Conservation (phyloP, 2,888 invertebrate species). For the Heliconius aoede region DNA sequence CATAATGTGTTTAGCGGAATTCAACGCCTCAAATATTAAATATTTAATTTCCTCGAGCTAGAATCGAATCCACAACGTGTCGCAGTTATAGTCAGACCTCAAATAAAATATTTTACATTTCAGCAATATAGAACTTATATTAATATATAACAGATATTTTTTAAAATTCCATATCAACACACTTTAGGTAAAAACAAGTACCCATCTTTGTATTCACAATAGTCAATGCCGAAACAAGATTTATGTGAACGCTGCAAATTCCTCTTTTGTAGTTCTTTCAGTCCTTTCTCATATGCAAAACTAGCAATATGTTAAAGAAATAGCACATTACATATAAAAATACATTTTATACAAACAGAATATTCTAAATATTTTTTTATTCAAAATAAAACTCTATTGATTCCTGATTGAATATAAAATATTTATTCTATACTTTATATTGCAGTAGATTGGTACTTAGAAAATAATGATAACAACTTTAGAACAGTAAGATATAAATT, state of each 20-base stretch:
- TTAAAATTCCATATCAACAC: background rate
- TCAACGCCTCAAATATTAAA: background rate
- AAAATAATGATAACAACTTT: background rate
- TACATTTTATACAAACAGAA: background rate
- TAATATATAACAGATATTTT: conserved; percentile 3
- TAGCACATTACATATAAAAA: conserved; percentile 1
- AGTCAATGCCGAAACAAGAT: conserved; percentile 12
- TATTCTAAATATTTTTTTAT: background rate
- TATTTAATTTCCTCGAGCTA: background rate
- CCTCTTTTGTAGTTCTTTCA: conserved; percentile 14
- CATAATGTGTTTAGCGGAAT: too few species aligned
- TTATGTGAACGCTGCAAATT: conserved; percentile 22
- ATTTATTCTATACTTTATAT: background rate
- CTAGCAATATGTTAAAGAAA: conserved; percentile 8
- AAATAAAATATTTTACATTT: background rate
- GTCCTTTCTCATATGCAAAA: conserved; percentile 11
- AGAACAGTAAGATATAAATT: too few species aligned
- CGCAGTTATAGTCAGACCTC: background rate
- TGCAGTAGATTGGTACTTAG: background rate
- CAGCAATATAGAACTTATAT: background rate
- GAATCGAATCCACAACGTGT: background rate
- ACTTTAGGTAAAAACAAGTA: background rate
- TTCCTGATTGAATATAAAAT: background rate
- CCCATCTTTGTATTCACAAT: conserved; percentile 11
- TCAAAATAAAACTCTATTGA: background rate